A percentile compares a stretch with the other conserved stretches of the same genome.
Conservation (phyloP, 2,888 invertebrate species). For the Drosophila flavopinicola region DNA sequence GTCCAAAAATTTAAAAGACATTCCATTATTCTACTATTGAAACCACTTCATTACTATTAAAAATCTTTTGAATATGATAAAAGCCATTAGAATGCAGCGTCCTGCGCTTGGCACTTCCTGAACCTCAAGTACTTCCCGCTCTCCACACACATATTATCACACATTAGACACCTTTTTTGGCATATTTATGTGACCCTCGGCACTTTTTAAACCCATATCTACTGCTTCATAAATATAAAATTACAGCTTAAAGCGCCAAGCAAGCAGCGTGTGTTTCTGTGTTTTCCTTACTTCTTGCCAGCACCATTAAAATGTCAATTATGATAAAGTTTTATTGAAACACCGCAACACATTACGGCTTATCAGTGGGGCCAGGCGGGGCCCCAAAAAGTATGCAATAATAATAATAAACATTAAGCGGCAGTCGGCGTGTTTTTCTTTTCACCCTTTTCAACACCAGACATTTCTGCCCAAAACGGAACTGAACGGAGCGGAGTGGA, state of each 20-base stretch:
- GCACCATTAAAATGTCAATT: conserved; percentile 76
- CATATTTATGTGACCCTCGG: conserved; percentile 53
- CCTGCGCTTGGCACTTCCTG: neutral
- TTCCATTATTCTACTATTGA: no score
- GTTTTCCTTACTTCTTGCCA: conserved; percentile 21
- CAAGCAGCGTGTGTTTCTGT: conserved; percentile 25
- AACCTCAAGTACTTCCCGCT: neutral
- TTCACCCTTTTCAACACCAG: conserved; percentile 67
- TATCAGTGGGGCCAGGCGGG: conserved; percentile 61
- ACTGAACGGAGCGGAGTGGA: neutral
- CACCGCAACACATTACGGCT: conserved; percentile 74
- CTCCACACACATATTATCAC: conserved; percentile 42
- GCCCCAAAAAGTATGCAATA: conserved; percentile 60
- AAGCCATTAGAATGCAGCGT: neutral
- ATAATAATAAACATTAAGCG: conserved; percentile 75
- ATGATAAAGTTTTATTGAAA: conserved; percentile 79
- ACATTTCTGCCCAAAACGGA: conserved; percentile 24
- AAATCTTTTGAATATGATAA: neutral
- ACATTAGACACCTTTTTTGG: conserved; percentile 55
- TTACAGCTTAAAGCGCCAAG: conserved; percentile 46
- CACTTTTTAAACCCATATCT: conserved; percentile 47
- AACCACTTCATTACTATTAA: no score
- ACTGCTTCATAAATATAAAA: conserved; percentile 64
- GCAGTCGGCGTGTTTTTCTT: conserved; percentile 35
- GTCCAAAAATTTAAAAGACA: no score